phyloP scores from a whole-genome alignment of 2,113 vertebrate genomes.

The Vimba vimba region DNA sequence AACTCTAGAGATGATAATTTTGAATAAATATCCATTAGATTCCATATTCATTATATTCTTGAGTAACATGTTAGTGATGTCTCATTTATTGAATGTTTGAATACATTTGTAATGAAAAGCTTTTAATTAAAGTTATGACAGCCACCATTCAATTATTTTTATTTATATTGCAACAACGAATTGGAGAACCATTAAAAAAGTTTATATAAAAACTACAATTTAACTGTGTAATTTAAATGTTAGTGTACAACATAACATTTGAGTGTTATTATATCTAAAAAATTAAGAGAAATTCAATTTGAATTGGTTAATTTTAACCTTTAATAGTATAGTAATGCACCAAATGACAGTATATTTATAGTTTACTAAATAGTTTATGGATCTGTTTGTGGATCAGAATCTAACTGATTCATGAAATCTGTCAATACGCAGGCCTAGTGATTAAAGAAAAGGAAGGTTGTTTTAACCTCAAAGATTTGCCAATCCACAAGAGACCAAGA shows the following conservation, averaged over 20 bases:
- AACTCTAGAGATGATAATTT: background rate
- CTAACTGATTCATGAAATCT: background rate
- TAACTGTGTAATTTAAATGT: background rate
- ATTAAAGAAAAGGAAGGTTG: background rate
- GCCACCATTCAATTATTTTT: too few relatives aligned
- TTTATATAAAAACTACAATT: background rate
- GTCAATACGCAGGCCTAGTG: background rate
- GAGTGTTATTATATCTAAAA: background rate
- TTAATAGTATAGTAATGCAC: background rate
- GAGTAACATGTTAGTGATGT: background rate
- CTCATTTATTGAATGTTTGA: background rate
- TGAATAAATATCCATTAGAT: background rate
- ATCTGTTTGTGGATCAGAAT: background rate
- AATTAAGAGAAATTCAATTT: background rate
- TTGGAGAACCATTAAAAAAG: background rate
- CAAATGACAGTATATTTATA: background rate
- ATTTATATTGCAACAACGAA: background rate
- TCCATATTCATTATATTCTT: background rate
- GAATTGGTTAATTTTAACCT: background rate
- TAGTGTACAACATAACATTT: background rate
- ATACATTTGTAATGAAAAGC: background rate
- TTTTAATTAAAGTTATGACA: background rate
- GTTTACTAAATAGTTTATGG: too few relatives aligned
- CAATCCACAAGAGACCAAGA: slow-evolving; percentile 21
- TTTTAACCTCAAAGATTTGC: slow-evolving; percentile 47